Evolutionary conservation across 2,113 vertebrate species (phyloP).

Genomic region (Heloderma charlesbogerti): DNA sequence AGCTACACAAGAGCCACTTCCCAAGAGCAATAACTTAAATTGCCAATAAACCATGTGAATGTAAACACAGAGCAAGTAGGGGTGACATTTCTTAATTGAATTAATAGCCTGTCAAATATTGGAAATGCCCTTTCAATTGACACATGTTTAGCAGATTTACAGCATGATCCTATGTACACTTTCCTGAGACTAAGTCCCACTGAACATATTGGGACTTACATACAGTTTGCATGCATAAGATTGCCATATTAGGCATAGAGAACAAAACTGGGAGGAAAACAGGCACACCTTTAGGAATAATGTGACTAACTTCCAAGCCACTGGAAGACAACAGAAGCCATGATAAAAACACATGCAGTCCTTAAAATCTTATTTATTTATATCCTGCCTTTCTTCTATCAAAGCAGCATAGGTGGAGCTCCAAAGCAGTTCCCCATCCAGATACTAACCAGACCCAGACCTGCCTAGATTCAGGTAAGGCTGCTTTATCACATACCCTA

Average conservation of each 20-base stretch:
- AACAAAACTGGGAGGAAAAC: neutral
- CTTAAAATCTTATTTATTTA: neutral
- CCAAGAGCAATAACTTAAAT: neutral
- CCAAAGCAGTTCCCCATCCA: neutral
- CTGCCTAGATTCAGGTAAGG: neutral
- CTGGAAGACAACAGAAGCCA: neutral
- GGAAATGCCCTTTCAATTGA: neutral
- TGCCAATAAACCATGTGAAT: neutral
- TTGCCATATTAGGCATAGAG: neutral
- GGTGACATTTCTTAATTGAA: neutral
- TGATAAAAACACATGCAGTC: neutral
- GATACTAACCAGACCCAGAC: neutral
- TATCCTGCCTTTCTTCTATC: neutral
- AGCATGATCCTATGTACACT: neutral
- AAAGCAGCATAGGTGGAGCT: neutral
- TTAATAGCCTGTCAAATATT: neutral
- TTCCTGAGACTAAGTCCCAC: neutral
- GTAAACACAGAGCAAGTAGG: neutral
- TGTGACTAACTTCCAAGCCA: neutral
- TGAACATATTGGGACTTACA: neutral
- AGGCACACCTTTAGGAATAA: neutral
- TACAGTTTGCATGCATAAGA: neutral
- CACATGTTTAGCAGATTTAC: neutral
- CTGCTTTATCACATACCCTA: neutral
- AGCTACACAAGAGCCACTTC: neutral